phyloP scores from a whole-genome alignment of 2,797 vertebrate genomes.

The Thripadectes ignobilis region DNA sequence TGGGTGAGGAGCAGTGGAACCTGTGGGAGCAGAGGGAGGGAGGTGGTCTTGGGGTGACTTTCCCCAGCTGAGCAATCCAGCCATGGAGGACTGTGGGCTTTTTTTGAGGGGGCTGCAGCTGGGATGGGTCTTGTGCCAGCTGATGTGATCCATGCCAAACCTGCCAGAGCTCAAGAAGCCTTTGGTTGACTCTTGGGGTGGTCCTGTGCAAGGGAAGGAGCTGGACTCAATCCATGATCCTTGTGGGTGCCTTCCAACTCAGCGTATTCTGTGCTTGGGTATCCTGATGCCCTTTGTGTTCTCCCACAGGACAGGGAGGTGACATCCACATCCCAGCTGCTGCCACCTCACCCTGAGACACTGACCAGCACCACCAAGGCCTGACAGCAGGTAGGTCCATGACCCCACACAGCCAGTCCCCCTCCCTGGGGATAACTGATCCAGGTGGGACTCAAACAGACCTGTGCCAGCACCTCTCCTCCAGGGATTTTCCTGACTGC shows the following conservation, averaged over 20 bases:
- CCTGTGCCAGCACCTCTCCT: fast-evolving
- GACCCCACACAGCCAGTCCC: neutral
- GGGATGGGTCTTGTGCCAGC: fast-evolving
- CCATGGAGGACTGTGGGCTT: fast-evolving
- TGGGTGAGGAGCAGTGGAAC: neutral
- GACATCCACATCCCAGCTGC: neutral
- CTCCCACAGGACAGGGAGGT: neutral
- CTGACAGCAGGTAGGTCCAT: neutral
- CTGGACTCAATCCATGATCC: neutral
- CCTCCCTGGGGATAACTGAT: neutral
- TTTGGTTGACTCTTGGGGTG: neutral
- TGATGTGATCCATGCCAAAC: neutral
- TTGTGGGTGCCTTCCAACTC: neutral
- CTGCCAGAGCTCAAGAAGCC: neutral
- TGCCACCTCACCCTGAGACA: neutral
- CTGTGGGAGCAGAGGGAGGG: neutral
- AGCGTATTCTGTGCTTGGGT: fast-evolving
- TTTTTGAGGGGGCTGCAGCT: neutral
- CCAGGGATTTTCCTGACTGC: fast-evolving
- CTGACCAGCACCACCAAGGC: neutral
- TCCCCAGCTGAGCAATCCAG: neutral
- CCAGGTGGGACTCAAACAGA: fast-evolving
- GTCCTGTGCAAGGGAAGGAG: neutral
- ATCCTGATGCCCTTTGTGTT: neutral
- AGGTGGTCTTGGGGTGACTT: neutral